Evolutionary conservation across 2,113 vertebrate genomes (phyloP), one percentile per base, ranked within the genome.

Genomic region (Microcebus griseorufus): DNA sequence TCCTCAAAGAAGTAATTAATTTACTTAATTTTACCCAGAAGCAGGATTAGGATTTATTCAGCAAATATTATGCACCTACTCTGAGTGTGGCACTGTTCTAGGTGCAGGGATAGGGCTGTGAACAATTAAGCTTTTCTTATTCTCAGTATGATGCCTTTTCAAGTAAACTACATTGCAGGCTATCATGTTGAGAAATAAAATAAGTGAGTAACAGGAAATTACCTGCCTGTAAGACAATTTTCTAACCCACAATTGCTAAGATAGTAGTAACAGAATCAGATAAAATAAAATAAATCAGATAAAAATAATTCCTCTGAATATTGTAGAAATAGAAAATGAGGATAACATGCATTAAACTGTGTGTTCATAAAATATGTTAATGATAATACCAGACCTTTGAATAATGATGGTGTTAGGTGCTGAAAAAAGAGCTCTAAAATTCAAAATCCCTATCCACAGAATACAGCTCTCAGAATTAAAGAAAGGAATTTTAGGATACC

Each of bases 161-260:
- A 55, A 16, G 37, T 48, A 45, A 9, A 89, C n/a, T 70, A 67
- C 42, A 42, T 58, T 75, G 27, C 7, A 92, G 78, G 14, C 42
- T 75, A 32, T 88, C n/a, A 25, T 90, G 29, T 53, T 90, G 58
- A 83, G 20, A 95, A 95, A 92, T 85, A 62, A 69, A 93, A 92
- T 58, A 48, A 55, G 23, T 88, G n/a, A 93, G 29, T 84, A 62
- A 92, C 90, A 81, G 67, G 62, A 83, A 92, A 85, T 69, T 23
- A 94, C 45, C 27, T 69, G 64, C 22, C 25, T n/a, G 1, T 55
- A 67, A 90, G 14, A 92, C 23, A 81, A 48, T 95, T 88, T 95
- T 95, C 75, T 88, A 70, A 90, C 76, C 8, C 27, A 37, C 27
- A 90, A 1, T 83, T 78, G 76, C 34, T 75, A 55, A 13, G 3